Evolutionary conservation across 2,113 vertebrate genomes (phyloP).

Genomic region (Lontra canadensis): DNA sequence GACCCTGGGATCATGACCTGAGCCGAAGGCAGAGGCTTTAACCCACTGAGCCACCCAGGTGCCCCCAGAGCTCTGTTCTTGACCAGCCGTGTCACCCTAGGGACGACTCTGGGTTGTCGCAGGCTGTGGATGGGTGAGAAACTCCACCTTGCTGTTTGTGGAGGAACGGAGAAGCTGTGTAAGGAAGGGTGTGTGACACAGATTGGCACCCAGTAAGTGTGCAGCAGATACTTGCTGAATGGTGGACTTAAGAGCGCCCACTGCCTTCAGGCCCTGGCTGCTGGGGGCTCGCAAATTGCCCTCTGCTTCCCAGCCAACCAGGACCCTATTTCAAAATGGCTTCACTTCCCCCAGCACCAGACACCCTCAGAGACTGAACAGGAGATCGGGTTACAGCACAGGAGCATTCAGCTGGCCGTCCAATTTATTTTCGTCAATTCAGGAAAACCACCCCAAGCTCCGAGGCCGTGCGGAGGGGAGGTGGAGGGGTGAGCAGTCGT

Average conservation of each 20-base stretch:
- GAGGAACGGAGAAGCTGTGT: background rate
- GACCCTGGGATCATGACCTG: too few relatives aligned
- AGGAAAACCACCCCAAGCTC: slow-evolving; percentile 49
- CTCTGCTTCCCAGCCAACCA: background rate
- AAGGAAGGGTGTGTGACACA: background rate
- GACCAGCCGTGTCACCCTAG: background rate
- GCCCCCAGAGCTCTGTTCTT: background rate
- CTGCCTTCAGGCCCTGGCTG: background rate
- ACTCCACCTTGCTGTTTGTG: background rate
- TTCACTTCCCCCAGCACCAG: slow-evolving; percentile 43
- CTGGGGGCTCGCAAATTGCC: background rate
- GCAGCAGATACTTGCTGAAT: background rate
- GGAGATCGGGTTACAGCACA: background rate
- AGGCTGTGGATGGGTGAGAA: background rate
- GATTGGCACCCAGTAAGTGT: background rate
- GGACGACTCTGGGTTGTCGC: too few relatives aligned
- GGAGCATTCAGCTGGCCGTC: slow-evolving; percentile 55
- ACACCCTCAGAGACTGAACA: slow-evolving; percentile 32
- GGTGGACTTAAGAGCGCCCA: fast-evolving
- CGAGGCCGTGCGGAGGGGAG: background rate
- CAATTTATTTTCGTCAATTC: slow-evolving; percentile 67
- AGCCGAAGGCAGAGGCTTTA: too few relatives aligned
- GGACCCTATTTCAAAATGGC: background rate
- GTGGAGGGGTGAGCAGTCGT: background rate
- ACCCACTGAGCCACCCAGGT: too few relatives aligned